Base-by-base conservation (phyloP, 2,113 vertebrate genomes). In the Dicrurus megarhynchus region DNA sequence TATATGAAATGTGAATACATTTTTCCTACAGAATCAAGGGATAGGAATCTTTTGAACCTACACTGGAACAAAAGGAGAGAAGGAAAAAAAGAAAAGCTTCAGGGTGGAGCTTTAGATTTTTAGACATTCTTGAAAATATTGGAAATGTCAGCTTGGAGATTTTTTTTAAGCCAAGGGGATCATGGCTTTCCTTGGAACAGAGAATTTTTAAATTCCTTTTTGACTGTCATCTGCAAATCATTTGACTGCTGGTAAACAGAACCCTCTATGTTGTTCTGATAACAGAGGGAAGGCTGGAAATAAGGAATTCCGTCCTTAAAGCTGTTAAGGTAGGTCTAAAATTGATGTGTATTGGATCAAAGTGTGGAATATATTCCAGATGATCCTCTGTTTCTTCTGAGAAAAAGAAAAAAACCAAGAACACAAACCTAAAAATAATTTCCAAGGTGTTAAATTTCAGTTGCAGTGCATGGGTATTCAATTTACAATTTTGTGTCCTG, bases 161-260 rank as follows among this genome's bases (percentile, higher is more conserved):
- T 47, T 78, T 67, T 87, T 88, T 94, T 86, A 92, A 95, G 90
- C 76, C 87, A 49, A 75, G 37, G n/a, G 64, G 68, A 94, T 96
- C 71, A 80, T 39, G 37, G 7, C 10, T 94, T 96, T 96, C 32
- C 26, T 84, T 90, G 63, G 37, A 94, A 89, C 71, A 96, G 60
- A 96, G 52, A 78, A 30, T 86, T 96, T 73, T 76, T 76, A 85
- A 93, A 97, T 93, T 96, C 93, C 70, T 95, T 84, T 95, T 92
- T 87, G 76, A 90, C 92, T 96, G 79, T 90, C 93, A 95, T 93
- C 95, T 97, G 96, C 83, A 96, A 96, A 96, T 96, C 90, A 71
- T 97, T 97, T 94, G 64, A 52, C 83, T 93, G 75, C 90, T 93
- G 88, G 67, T 96, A 95, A 94, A 89, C 90, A 96, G 90, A 96